Base-by-base conservation (phyloP, 2,888 invertebrate species). In the Plutella xylostella region DNA sequence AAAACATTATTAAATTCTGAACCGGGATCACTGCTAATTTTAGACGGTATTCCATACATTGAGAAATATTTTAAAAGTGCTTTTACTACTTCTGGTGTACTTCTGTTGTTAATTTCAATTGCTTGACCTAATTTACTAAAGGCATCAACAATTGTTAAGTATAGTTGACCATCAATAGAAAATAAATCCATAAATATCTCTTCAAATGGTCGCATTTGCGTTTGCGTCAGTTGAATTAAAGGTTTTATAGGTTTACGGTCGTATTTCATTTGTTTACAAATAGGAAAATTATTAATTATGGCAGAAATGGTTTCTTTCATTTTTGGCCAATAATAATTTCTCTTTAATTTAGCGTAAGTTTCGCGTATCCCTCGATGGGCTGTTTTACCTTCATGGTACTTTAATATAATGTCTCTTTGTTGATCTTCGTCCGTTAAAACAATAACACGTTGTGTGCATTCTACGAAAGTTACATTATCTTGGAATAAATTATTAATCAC, bases 61-160 rank as follows among this genome's bases (percentile, higher is more conserved):
- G 51, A 53, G 18, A 58, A 58, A 33, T 55, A 58, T 42, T 56
- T 57, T 4, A 59, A 47, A 17, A 61, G 20, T 5, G 57, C 53
- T 45, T 48, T 47, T 6, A 57, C 46, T 12, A 57, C 50, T 53
- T 57, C 55, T 1, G 55, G 54, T 6, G 58, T 57, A 0, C 48
- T 46, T 42, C 49, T 47, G 34, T 53, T 54, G 7, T 42, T 7
- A n/a, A 63, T 50, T 19, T 51, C 39, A 1, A 58, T 39, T 0
- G 58, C 58, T 46, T 60, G 58, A 6, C 53, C 58, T 42, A 59
- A 18, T 49, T 59, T 59, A 25, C 55, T 58, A 40, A 61, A 59
- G 0, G 59, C 52, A 42, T 58, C 56, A 14, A 56, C 39, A 3
- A 52, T 39, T 0, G 55, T 57, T 3, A 55, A 25, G 14, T 44